Conservation (phyloP, 2,113 vertebrate species). For the Corydoras maculifer region DNA sequence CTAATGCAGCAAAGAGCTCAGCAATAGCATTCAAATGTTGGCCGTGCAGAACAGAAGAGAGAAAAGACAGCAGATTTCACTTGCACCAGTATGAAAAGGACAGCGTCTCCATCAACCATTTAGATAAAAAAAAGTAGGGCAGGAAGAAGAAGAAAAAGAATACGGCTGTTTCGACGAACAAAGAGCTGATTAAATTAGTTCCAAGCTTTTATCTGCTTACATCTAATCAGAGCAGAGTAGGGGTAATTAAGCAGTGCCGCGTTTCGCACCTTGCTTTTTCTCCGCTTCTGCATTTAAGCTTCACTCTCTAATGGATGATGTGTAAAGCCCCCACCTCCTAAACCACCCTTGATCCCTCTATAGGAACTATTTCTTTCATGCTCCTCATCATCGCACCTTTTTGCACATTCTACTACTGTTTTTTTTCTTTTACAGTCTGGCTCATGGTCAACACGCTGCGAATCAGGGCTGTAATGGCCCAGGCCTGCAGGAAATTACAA, state of each 20-base stretch:
- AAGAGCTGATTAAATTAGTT: constrained; percentile 49
- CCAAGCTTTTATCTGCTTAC: constrained; percentile 46
- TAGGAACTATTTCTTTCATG: constrained; percentile 9
- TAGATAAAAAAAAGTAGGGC: constrained; percentile 22
- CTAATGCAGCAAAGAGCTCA: constrained; percentile 38
- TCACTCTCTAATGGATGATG: constrained; percentile 31
- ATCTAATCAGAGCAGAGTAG: constrained; percentile 42
- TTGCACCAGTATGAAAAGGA: constrained; percentile 19
- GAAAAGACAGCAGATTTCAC: constrained; percentile 37
- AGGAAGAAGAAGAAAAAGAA: constrained; percentile 26
- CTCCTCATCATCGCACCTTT: constrained; percentile 10
- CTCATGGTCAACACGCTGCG: constrained; percentile 31
- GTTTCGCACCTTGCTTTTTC: constrained; percentile 35
- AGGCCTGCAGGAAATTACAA: constrained; percentile 44
- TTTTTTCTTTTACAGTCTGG: constrained; percentile 10
- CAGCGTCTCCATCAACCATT: constrained; percentile 33
- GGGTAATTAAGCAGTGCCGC: constrained; percentile 39
- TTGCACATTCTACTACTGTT: background rate
- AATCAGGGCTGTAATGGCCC: constrained; percentile 33
- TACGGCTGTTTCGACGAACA: constrained; percentile 31
- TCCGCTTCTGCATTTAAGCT: constrained; percentile 32
- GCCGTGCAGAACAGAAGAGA: constrained; percentile 28
- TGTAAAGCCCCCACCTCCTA: constrained; percentile 8
- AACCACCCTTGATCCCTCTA: constrained; percentile 1
- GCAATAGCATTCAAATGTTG: constrained; percentile 32